Evolutionary conservation across 2,888 invertebrate genomes (phyloP), one percentile per base, ranked within the genome.

Genomic region (Eurytoma adleriae): DNA sequence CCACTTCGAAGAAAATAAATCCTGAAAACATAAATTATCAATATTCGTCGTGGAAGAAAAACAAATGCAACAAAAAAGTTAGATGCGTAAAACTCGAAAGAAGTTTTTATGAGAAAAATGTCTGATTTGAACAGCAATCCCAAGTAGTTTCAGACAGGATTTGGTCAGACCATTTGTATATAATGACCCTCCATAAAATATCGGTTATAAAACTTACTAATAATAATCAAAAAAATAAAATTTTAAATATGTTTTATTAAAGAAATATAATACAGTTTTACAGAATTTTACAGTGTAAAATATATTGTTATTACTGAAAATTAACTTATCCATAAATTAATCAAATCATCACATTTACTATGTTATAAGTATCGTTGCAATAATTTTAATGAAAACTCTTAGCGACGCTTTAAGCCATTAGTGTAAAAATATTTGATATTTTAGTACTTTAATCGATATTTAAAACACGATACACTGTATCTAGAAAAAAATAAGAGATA

Each of bases 251-350:
- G 81, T 86, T 87, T 87, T 86, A 84, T 86, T 86, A 86, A 85
- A 86, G 84, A 85, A 86, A 87, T 86, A 86, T 87, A 86, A 80
- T 84, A 81, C 82, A 85, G 83, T 73, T 86, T 84, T 84, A 85
- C 85, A 81, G 20, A 67, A 78, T 67, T 74, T 73, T 67, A 85
- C 74, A 82, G 81, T 84, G 79, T 84, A 84, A 84, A 84, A 67
- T 82, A 82, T 83, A 83, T 81, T 83, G 76, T 64, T 76, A 81
- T 73, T 79, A 74, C 30, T 77, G 69, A 79, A 83, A 72, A 72
- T 72, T 4, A 40, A 48, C 50, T 67, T 50, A 52, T 72, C n/a
- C 59, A 59, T 72, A 27, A 67, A 66, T 59, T 40, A 78, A 67
- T 59, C 52, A 74, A 72, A 72, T 12, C 56, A 54, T 50, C 48